phyloP scores from a whole-genome alignment of 1,140 invertebrate genomes.

The Sipha flava region DNA sequence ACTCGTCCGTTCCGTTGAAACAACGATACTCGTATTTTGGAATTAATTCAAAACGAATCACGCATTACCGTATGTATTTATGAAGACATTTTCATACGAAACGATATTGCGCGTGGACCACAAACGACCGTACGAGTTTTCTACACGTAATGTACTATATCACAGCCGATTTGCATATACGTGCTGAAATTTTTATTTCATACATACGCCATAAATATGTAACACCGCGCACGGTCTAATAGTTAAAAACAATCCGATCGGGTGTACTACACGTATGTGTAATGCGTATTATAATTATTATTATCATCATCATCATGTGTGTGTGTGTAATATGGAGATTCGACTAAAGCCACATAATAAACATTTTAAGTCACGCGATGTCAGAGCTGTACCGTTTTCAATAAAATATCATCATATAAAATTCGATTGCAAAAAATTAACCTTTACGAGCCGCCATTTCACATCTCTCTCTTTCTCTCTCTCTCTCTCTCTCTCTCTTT shows the following conservation, averaged over 20 bases:
- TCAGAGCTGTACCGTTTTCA: neutral
- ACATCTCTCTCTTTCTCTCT: too few species aligned
- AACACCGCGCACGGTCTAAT: neutral
- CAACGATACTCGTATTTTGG: too few species aligned
- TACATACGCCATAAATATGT: neutral
- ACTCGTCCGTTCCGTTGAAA: too few species aligned
- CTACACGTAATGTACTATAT: neutral
- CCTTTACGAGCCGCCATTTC: neutral
- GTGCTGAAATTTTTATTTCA: neutral
- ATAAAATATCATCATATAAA: neutral
- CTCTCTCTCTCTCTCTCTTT: too few species aligned
- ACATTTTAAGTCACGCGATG: conserved; percentile 3
- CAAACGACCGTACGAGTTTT: neutral
- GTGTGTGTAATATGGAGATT: neutral
- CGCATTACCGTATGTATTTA: too few species aligned
- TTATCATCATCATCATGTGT: neutral
- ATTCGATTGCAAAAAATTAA: conserved; percentile 12
- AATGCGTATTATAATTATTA: too few species aligned
- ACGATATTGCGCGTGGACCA: neutral
- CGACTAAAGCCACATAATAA: neutral
- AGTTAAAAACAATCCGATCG: conserved; percentile 8
- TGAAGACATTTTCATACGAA: neutral
- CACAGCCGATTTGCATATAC: neutral
- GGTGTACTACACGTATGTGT: neutral
- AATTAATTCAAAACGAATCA: too few species aligned